Percentiles rank a stretch among this genome's conserved stretches.
These are phyloP conservation scores for Pygocentrus nattereri DNA, from an alignment of 2,797 vertebrate genomes.

Conservation along the genomic window DNA sequence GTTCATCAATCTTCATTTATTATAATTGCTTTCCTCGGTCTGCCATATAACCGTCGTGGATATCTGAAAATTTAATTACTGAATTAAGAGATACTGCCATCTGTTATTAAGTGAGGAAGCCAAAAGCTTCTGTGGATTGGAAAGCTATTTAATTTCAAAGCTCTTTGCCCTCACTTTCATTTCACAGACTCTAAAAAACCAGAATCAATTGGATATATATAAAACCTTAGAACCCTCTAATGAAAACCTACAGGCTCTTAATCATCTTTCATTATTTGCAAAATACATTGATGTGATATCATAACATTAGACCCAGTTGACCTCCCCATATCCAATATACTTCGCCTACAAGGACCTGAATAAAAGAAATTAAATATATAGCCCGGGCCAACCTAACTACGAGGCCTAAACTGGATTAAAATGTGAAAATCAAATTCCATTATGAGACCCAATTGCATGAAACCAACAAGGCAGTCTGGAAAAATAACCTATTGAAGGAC, in stretches of 20 bases:
- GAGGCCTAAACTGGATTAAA: slow-evolving; percentile 21
- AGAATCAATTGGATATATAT: slow-evolving; percentile 7
- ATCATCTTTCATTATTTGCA: slow-evolving; percentile 1
- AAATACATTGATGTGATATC: neutral
- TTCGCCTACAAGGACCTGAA: neutral
- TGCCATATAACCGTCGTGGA: slow-evolving; percentile 30
- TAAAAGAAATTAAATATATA: neutral
- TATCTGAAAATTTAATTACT: slow-evolving; percentile 49
- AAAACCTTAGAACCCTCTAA: slow-evolving; percentile 7
- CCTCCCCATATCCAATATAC: slow-evolving; percentile 1
- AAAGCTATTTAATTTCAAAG: slow-evolving; percentile 37
- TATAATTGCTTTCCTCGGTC: slow-evolving; percentile 51
- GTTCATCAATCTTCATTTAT: slow-evolving; percentile 59
- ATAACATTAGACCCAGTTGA: neutral
- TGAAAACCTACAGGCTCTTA: neutral
- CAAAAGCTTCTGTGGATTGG: slow-evolving; percentile 22
- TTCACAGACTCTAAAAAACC: slow-evolving; percentile 14
- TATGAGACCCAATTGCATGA: slow-evolving; percentile 12
- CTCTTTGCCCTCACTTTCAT: slow-evolving; percentile 5
- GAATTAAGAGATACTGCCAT: slow-evolving; percentile 38
- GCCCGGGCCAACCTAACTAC: neutral
- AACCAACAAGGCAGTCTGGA: neutral
- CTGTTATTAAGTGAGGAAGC: slow-evolving; percentile 31
- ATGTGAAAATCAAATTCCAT: slow-evolving; percentile 38
- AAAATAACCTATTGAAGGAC: neutral